phyloP scores from a whole-genome alignment of 2,888 invertebrate species.

The Sphaerophoria rueppellii region DNA sequence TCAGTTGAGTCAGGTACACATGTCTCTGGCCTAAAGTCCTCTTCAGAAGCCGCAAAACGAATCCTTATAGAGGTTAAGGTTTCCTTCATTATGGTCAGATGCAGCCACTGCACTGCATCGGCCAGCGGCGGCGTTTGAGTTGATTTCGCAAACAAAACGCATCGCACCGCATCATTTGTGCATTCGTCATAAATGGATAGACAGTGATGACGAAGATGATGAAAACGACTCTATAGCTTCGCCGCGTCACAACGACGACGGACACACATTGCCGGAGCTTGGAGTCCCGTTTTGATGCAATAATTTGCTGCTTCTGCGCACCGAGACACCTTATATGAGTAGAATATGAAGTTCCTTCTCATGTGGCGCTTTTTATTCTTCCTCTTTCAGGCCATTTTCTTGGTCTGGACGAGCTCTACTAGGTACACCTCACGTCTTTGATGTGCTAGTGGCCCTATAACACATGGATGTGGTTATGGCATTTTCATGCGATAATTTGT shows the following conservation, averaged over 20 bases:
- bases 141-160: slow-evolving; percentile 70
- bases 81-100: slow-evolving; percentile 21
- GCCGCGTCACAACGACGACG: neutral
- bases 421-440: too few species aligned
- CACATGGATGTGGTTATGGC: slow-evolving; percentile 63
- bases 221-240: slow-evolving; percentile 5
- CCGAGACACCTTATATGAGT: neutral
- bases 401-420: neutral
- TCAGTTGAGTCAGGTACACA: slow-evolving; percentile 80
- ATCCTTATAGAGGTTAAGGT: neutral
- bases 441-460: neutral
- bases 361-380: slow-evolving; percentile 61
- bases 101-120: neutral
- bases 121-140: slow-evolving; percentile 34
- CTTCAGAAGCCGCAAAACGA: slow-evolving; percentile 25
- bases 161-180: slow-evolving; percentile 66
- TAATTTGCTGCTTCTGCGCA: slow-evolving; percentile 57
- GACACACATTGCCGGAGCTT: slow-evolving; percentile 21
- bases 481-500: slow-evolving; percentile 62
- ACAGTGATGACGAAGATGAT: slow-evolving; percentile 69
- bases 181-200: slow-evolving; percentile 69
- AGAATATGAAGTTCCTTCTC: slow-evolving; percentile 41
- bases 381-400: neutral
- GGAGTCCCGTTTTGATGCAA: slow-evolving; percentile 53
- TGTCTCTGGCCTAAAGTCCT: slow-evolving; percentile 75